Evolutionary conservation across 2,113 vertebrate species (phyloP), one percentile per base, ranked within the genome.

Genomic region (Nesogale talazaci): DNA sequence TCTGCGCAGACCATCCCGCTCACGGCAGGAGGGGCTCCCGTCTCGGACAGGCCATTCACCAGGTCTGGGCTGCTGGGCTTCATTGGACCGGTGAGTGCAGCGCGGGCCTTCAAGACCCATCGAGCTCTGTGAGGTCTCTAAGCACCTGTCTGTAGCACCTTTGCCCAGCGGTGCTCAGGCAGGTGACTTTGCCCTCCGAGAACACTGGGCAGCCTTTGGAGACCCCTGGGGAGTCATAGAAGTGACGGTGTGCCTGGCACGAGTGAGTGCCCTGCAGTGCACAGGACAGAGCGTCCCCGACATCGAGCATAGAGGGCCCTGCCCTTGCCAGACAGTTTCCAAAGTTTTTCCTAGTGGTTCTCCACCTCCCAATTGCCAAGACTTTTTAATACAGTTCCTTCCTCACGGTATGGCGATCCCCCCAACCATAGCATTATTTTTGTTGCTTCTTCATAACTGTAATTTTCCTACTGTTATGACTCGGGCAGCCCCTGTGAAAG

Each of bases 41-140:
- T 99, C 93, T 98, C 98, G 20, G 98, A 99, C 93, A 96, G 98
- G 36, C 98, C 98, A 80, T 99, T 99, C 94, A 99, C 98, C 84
- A 98, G 99, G 89, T 99, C 99, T 0, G 99, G 99, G 76, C 97
- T 99, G 70, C 98, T 99, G 94, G 99, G 99, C 91, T 99, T 99
- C 95, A 97, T 99, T 27, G 99, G 99, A 42, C 99, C 99, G 91
- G 99, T 99, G 97, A 98, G 99, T 98, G 63, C 77, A 22, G 93
- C 65, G 34, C 31, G 0, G 20, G 42, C 2, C 17, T 19, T 70
- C 75, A 19, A 16, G 11, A 29, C 61, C 2, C 9, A 27, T 29
- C 31, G 52, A 23, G 69, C 14, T 57, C 70, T 72, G 19, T 81
- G 52, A 38, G 72, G 17, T 59, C 72, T 72, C 46, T 19, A 40